Conservation (phyloP, 2,113 vertebrate species). For the Pterocles orientalis region DNA sequence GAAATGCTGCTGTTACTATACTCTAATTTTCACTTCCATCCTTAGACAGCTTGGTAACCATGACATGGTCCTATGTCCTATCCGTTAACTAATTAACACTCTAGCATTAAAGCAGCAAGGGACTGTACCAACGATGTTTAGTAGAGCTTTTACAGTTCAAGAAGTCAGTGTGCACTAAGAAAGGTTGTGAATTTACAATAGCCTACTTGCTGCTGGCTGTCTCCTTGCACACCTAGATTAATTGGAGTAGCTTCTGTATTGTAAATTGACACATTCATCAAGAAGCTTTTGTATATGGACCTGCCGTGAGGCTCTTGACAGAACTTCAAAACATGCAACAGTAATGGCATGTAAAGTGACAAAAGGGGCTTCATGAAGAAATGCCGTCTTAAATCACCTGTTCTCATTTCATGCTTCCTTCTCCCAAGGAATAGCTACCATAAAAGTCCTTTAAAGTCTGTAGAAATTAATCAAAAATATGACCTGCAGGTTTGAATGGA, state of each 20-base stretch:
- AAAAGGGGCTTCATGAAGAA: background rate
- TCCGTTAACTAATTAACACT: background rate
- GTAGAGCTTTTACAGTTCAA: background rate
- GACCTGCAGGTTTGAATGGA: background rate
- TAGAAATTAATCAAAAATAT: background rate
- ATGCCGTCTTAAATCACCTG: background rate
- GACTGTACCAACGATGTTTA: background rate
- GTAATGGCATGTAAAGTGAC: background rate
- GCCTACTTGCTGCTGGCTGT: background rate
- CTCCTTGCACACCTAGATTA: background rate
- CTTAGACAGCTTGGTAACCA: background rate
- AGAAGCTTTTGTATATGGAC: background rate
- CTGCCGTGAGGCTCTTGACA: background rate
- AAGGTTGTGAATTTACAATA: background rate
- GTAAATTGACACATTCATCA: background rate
- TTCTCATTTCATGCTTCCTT: constrained; percentile 1
- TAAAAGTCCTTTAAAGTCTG: background rate
- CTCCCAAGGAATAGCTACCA: background rate
- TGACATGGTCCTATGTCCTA: background rate
- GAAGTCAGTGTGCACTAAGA: background rate
- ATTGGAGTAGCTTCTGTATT: background rate
- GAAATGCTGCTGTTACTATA: background rate
- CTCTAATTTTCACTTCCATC: background rate
- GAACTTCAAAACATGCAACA: background rate
- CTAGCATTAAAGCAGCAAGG: background rate